Conservation (phyloP, 2,888 invertebrate species). For the Thecocarcelia acutangulata region DNA sequence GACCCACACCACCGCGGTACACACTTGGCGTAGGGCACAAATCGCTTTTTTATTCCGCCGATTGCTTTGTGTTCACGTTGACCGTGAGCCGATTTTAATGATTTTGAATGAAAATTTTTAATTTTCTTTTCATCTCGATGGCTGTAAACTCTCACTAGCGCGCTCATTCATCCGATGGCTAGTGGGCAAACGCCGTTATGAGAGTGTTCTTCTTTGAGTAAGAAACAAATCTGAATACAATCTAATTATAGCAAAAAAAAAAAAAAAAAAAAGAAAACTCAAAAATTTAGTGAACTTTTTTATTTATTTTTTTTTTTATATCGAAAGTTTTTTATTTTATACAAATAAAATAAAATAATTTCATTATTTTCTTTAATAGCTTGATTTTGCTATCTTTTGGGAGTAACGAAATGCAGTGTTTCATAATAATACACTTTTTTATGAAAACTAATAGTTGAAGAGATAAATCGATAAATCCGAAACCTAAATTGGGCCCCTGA, state of each 20-base stretch:
- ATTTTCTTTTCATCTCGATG: slow-evolving; percentile 68
- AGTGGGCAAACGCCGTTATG: slow-evolving; percentile 34
- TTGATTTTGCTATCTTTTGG: background rate
- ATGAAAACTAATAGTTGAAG: too few relatives aligned
- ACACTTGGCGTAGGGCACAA: slow-evolving; percentile 51
- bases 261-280: slow-evolving; percentile 72
- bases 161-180: slow-evolving; percentile 12
- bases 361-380: background rate
- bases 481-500: too few relatives aligned
- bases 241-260: slow-evolving; percentile 69
- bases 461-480: too few relatives aligned
- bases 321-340: slow-evolving; percentile 1
- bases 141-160: slow-evolving; percentile 19
- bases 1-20: slow-evolving; percentile 44
- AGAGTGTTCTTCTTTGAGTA: slow-evolving; percentile 62
- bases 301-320: background rate
- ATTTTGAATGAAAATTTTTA: slow-evolving; percentile 71
- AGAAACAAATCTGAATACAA: slow-evolving; percentile 52
- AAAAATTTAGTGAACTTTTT: slow-evolving; percentile 72
- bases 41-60: slow-evolving; percentile 56
- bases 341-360: slow-evolving; percentile 16
- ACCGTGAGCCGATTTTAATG: slow-evolving; percentile 76
- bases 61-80: slow-evolving; percentile 72
- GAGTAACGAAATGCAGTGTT: too few relatives aligned
- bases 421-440: too few relatives aligned